Conservation (phyloP, 2,888 invertebrate genomes). For the Lamellibrachia columna region DNA sequence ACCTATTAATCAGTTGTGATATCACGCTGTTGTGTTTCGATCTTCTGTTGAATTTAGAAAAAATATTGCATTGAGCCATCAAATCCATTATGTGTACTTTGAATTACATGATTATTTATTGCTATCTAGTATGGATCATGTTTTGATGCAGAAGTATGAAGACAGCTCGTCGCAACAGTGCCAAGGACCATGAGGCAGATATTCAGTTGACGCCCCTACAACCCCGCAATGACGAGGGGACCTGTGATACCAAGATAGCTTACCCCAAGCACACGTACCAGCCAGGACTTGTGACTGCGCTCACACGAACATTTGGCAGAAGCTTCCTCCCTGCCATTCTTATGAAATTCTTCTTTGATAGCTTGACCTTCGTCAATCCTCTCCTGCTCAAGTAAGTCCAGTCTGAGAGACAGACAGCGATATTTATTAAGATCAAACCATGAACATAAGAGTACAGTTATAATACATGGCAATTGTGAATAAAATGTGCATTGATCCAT, state of each 20-base stretch:
- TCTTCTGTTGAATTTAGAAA: too few species aligned
- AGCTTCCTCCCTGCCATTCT: conserved; percentile 85
- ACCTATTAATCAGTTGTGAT: too few species aligned
- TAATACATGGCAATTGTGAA: too few species aligned
- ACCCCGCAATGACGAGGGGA: conserved; percentile 59
- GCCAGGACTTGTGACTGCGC: conserved; percentile 84
- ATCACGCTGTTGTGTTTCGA: too few species aligned
- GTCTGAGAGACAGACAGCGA: too few species aligned
- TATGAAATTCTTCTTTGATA: conserved; percentile 84
- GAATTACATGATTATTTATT: background rate
- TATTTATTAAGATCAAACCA: too few species aligned
- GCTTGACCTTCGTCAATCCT: conserved; percentile 88
- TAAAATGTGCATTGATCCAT: too few species aligned
- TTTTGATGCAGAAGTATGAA: background rate
- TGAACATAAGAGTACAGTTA: too few species aligned
- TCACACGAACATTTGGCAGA: conserved; percentile 87
- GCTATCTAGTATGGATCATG: background rate
- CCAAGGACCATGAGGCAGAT: background rate
- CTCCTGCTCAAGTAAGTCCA: conserved; percentile 79
- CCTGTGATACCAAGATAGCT: conserved; percentile 37
- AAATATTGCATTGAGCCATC: too few species aligned
- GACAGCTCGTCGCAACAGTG: background rate
- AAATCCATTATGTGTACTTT: too few species aligned
- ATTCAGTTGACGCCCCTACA: background rate
- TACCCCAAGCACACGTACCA: conserved; percentile 60